Evolutionary conservation across 2,888 invertebrate species (phyloP), one percentile per base, ranked within the genome.

Genomic region (Lithophane semibrunnea): DNA sequence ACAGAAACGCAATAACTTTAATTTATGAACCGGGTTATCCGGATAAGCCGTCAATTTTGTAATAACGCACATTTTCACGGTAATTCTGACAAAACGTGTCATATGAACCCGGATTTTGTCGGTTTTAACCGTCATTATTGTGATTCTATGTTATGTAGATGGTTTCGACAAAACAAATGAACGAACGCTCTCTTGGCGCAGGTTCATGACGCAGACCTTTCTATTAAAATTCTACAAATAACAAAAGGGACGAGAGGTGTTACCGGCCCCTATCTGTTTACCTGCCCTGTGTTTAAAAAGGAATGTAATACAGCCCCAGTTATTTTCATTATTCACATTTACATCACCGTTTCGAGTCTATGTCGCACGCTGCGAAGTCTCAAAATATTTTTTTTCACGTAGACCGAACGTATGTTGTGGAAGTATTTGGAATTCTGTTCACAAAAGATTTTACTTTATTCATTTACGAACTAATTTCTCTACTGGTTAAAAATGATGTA

Each of bases 221-320:
- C 94, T 94, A 96, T 95, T 95, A 95, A 95, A 96, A 96, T 96
- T 95, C 94, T 94, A 93, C 93, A 94, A 94, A 95, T 95, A 95
- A 93, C 94, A 92, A 93, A 94, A 94, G 94, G 95, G 92, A 90
- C 91, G 87, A 88, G 89, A 92, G 91, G 93, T 93, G 94, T 92
- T 88, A 88, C 91, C 89, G 91, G 91, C 95, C 94, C 93, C 93
- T 90, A 94, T 94, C 94, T 92, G 92, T 93, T 93, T 94, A 94
- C 94, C 94, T 93, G 92, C 88, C 91, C 92, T 92, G 90, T 91
- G 93, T 94, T 95, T 94, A 92, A 94, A 94, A 92, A 92, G 95
- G 96, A 96, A 96, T 95, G 94, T 94, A 95, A 95, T 94, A 95
- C 94, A 93, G 93, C 92, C 93, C 92, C 89, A 94, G 95, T 93